Base-by-base conservation (phyloP, 2,888 invertebrate genomes). In the Napeogenes sylphis region DNA sequence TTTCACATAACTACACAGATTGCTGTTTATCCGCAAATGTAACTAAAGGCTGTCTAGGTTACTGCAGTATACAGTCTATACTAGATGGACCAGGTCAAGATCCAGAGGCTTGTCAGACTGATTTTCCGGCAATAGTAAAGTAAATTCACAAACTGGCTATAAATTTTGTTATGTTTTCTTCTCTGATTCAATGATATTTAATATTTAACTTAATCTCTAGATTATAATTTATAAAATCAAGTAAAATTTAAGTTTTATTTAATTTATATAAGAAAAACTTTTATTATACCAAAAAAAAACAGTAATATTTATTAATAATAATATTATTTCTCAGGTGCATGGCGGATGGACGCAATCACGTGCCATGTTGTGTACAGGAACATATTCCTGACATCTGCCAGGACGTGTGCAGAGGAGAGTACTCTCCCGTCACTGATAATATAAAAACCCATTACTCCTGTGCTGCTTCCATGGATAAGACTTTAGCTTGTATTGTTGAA, bases 381-480 rank as follows among this genome's bases (percentile, higher is more conserved):
- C 92, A 93, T 62, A 95, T 96, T 30, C 96, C 96, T 0, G 95
- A 96, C 80, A 93, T 96, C 71, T 96, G 96, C 78, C 96, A 95
- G 76, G 96, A 96, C 70, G 95, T 96, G 69, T 96, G 96, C 77
- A 91, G 95, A 1, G 96, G 96, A 35, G 95, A 96, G 80, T 96
- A 96, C 83, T 95, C 95, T 0, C 93, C 95, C 0, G 96, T 96
- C 66, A 95, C 95, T 0, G 95, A 96, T 78, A 94, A 94, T 74
- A 94, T 96, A 64, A 94, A 95, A 81, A 95, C 96, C 0, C 95
- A 96, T 74, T 95, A 96, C 80, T 95, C 95, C 3, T 96, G 96
- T 78, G 94, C 96, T 0, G 92, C 95, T 0, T 95, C 96, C 74
- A 96, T 96, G 71, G 94, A 96, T 75, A 94, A 94, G 73, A 96